phyloP scores from a whole-genome alignment of 2,113 vertebrate species.

The Corydoras sp. region DNA sequence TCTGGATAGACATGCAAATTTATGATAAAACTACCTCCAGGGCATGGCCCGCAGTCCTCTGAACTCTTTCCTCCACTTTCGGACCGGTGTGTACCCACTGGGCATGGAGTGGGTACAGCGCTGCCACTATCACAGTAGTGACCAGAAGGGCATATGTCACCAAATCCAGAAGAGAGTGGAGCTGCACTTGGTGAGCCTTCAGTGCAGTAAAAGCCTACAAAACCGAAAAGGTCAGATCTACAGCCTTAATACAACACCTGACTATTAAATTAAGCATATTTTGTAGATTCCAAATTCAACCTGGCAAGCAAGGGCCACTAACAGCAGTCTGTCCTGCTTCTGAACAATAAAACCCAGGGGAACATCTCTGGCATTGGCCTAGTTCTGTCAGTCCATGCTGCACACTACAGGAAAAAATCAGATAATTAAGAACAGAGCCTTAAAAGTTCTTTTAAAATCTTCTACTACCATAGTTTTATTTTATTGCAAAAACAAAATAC shows the following conservation, averaged over 20 bases:
- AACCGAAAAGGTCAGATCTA: constrained; percentile 1
- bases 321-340: constrained; percentile 57
- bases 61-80: constrained; percentile 53
- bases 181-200: constrained; percentile 60
- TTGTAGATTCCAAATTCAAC: constrained; percentile 42
- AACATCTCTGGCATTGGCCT: constrained; percentile 65
- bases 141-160: constrained; percentile 71
- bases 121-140: constrained; percentile 74
- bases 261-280: not conserved
- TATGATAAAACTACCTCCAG: constrained; percentile 50
- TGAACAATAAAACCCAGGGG: constrained; percentile 72
- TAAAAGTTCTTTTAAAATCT: no score
- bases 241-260: constrained; percentile 8
- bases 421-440: not conserved
- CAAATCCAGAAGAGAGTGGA: constrained; percentile 53
- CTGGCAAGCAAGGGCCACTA: constrained; percentile 64
- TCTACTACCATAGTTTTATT: no score
- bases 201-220: constrained; percentile 65
- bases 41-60: constrained; percentile 63
- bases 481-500: no score
- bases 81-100: constrained; percentile 56
- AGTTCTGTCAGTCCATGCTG: constrained; percentile 53
- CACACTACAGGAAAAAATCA: constrained; percentile 47
- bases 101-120: constrained; percentile 59
- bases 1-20: not conserved